These are phyloP conservation scores for Atractosteus spatula DNA, from an alignment of 2,113 vertebrate species.

Conservation along the genomic window DNA sequence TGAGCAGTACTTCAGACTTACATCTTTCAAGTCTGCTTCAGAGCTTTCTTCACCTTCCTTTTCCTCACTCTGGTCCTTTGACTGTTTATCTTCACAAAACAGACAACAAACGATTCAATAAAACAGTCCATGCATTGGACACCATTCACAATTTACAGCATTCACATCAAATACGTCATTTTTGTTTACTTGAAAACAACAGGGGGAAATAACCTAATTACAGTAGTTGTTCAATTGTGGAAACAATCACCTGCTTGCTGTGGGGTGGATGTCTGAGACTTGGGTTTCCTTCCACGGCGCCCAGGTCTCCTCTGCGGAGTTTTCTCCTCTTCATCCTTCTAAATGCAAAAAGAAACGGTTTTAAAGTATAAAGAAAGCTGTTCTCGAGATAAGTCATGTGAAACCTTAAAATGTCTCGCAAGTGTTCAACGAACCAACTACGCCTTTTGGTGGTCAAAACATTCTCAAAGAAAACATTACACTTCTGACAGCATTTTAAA, in stretches of 20 bases:
- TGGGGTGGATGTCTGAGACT: neutral
- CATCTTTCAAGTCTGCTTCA: constrained; percentile 2
- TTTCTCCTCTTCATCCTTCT: constrained; percentile 1
- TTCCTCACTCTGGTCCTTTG: constrained; percentile 15
- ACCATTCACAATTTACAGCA: no score
- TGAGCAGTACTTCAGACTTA: neutral
- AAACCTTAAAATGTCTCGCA: no score
- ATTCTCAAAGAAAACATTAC: no score
- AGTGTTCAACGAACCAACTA: no score
- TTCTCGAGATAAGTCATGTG: no score
- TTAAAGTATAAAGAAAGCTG: neutral
- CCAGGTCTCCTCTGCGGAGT: neutral
- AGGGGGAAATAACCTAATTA: no score
- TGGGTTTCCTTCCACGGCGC: neutral
- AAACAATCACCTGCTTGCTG: no score
- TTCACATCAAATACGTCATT: no score
- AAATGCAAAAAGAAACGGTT: neutral
- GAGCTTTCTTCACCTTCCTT: constrained; percentile 21
- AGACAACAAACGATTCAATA: neutral
- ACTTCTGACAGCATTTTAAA: no score
- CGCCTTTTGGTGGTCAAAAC: no score
- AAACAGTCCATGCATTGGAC: neutral
- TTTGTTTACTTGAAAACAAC: no score
- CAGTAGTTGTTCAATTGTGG: no score
- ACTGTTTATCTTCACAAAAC: neutral